A percentile compares a stretch with the other conserved stretches of the same genome.
Evolutionary conservation across 2,113 vertebrate species (phyloP).

Genomic region (Prunella fulvescens): DNA sequence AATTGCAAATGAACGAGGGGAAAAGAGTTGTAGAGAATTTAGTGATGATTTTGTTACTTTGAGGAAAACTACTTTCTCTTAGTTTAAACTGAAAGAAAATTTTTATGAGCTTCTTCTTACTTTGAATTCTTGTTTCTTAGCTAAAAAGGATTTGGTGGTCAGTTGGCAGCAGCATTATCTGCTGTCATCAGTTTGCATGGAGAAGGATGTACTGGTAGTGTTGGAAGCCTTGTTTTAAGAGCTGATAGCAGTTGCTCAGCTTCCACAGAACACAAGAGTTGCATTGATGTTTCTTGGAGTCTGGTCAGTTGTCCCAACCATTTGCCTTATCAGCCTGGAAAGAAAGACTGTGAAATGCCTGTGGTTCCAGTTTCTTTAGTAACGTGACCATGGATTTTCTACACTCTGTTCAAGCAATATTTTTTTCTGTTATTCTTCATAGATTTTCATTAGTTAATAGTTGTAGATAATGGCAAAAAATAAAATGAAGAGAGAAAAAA

Average conservation of each 20-base stretch:
- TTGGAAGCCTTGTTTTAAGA: not conserved
- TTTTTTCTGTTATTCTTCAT: not conserved
- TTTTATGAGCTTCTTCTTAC: not conserved
- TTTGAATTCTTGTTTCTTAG: not conserved
- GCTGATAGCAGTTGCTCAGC: not conserved
- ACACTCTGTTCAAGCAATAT: not conserved
- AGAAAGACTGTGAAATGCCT: not conserved
- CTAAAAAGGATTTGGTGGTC: not conserved
- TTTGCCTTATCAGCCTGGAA: not conserved
- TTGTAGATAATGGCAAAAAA: not conserved
- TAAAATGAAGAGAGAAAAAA: not conserved
- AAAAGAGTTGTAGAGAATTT: not conserved
- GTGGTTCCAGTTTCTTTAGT: not conserved
- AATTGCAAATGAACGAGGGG: not conserved
- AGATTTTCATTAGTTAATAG: not conserved
- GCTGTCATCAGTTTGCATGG: not conserved
- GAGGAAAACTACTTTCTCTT: not conserved
- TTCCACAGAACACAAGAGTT: not conserved
- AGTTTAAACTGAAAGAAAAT: not conserved
- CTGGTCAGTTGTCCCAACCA: not conserved
- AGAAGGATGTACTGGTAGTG: not conserved
- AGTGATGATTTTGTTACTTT: not conserved
- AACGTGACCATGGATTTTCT: not conserved
- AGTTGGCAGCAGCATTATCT: not conserved
- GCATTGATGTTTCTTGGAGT: not conserved